Base-by-base conservation (phyloP, 2,797 vertebrate genomes). In the Bryconaethiops microstoma region DNA sequence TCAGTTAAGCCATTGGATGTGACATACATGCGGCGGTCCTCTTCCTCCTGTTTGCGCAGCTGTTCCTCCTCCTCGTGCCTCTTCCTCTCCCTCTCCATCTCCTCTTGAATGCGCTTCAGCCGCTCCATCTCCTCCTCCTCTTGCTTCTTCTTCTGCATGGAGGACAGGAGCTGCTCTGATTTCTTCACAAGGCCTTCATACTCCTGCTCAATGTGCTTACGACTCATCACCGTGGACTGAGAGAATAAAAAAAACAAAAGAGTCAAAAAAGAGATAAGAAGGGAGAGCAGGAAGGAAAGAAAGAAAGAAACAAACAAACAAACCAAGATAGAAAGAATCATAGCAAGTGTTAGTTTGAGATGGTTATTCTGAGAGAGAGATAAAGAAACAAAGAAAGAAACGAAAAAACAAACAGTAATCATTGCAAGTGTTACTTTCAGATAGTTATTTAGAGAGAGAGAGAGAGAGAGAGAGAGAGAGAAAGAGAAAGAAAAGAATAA, bases 131-230 rank as follows among this genome's bases (percentile, higher is more conserved):
- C 97, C 13, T 99, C 98, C 76, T 99, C 95, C 87, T 99, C 95
- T 82, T 98, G 96, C 29, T 97, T 99, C 86, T 95, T 98, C 89
- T 96, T 97, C 85, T 99, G 97, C 88, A 99, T 92, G 0, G 96
- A 95, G 84, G 91, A 92, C 35, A 99, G 95, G 65, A 99, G 96
- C 60, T 95, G 92, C 88, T 97, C 96, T 0, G 96, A 97, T 83
- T 96, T 95, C 85, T 92, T 96, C 79, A 99, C 96, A 78, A 99
- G 91, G 4, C 91, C 88, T 25, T 97, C 95, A 57, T 99, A 96
- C 86, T 98, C 96, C 0, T 88, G 91, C 86, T 98, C 96, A 39
- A 99, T 99, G 86, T 98, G 94, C 35, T 95, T 94, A 76, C 96
- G 90, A 63, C 93, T 97, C 97, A 99, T 98, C 84, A 95, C 62